phyloP scores from a whole-genome alignment of 2,113 vertebrate species.

The Callipepla squamata region DNA sequence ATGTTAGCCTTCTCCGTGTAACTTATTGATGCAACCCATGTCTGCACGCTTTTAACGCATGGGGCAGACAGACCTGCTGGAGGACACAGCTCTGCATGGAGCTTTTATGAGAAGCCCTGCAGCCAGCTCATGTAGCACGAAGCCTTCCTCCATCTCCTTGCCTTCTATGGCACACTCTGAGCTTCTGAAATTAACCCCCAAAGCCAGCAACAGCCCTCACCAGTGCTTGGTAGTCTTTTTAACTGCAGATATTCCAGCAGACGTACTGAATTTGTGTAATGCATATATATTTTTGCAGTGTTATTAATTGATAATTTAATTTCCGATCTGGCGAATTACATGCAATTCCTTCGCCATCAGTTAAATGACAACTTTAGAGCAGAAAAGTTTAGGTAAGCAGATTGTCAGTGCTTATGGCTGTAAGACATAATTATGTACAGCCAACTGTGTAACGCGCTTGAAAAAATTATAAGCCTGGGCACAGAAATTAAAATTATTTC shows the following conservation, averaged over 20 bases:
- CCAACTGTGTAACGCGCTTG: conserved; percentile 67
- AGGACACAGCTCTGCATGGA: background rate
- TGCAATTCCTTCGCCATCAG: conserved; percentile 44
- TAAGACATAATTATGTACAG: conserved; percentile 73
- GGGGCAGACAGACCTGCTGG: background rate
- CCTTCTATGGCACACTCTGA: background rate
- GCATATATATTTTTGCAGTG: background rate
- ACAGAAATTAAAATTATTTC: conserved; percentile 74
- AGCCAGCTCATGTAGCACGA: background rate
- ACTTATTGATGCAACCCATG: background rate
- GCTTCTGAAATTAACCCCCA: background rate
- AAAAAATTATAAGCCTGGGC: conserved; percentile 68
- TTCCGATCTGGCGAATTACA: conserved; percentile 60
- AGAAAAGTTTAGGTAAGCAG: conserved; percentile 71
- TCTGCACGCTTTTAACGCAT: background rate
- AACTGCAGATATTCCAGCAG: background rate
- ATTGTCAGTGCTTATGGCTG: conserved; percentile 67
- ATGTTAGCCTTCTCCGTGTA: background rate
- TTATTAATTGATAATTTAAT: conserved; percentile 70
- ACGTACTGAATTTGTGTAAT: background rate
- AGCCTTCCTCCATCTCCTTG: background rate
- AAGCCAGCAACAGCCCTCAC: background rate
- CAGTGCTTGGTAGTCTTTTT: background rate
- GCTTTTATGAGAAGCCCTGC: background rate
- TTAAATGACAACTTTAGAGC: conserved; percentile 62